Percentiles rank a stretch among this genome's conserved stretches.
These are phyloP conservation scores for Samia ricini DNA, from an alignment of 1,140 invertebrate genomes.

Conservation along the genomic window DNA sequence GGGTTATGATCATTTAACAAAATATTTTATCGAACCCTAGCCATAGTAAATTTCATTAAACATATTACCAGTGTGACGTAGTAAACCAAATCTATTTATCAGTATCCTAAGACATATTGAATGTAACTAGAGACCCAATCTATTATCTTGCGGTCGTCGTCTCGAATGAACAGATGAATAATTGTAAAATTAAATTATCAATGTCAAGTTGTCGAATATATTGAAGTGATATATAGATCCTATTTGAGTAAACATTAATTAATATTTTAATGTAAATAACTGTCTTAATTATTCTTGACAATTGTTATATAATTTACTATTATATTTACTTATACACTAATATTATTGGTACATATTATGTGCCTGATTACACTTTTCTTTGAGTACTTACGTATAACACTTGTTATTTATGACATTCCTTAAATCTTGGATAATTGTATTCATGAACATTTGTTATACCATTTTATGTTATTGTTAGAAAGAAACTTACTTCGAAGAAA, in stretches of 20 bases:
- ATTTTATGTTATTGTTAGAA: no score
- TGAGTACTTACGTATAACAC: no score
- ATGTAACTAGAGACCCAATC: not conserved
- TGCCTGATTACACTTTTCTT: no score
- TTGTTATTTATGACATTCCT: no score
- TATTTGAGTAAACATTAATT: not conserved
- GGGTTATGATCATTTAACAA: no score
- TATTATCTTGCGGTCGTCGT: not conserved
- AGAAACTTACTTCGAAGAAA: no score
- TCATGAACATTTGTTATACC: no score
- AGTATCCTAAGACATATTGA: not conserved
- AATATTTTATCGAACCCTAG: not conserved
- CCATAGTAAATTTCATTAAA: not conserved
- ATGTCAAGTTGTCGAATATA: not conserved
- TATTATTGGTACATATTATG: no score
- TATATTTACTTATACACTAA: no score
- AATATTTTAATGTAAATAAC: not conserved
- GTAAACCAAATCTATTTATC: not conserved
- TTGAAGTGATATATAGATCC: not conserved
- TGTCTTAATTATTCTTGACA: no score
- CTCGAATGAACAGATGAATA: not conserved
- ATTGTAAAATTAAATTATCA: not conserved
- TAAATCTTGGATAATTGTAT: no score
- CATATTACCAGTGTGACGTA: not conserved
- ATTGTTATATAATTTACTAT: no score